A percentile compares a stretch with the other conserved stretches of the same genome.
Evolutionary conservation across 2,888 invertebrate species (phyloP).

Genomic region (Morpho deidamia): DNA sequence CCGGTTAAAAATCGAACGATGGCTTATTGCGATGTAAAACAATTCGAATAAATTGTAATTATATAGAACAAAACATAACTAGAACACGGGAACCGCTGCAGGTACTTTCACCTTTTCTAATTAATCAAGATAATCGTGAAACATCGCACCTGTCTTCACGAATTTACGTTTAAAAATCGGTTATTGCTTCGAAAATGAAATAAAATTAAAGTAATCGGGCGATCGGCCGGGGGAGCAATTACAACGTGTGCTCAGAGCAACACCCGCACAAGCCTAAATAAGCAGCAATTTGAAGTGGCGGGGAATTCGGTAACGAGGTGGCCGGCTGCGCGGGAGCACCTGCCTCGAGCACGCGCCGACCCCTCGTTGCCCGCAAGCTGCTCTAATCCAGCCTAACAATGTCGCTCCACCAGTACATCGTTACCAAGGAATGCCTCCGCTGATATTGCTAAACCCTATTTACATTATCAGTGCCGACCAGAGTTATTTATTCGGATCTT

Average conservation of each 20-base stretch:
- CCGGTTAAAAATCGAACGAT: too few species aligned
- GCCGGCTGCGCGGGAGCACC: constrained; percentile 68
- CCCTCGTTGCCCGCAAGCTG: constrained; percentile 29
- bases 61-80: background rate
- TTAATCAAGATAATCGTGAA: constrained; percentile 17
- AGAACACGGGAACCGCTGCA: background rate
- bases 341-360: constrained; percentile 44
- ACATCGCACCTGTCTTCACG: constrained; percentile 24
- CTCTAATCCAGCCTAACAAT: constrained; percentile 21
- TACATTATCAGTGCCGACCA: too few species aligned
- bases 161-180: constrained; percentile 25
- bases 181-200: constrained; percentile 25
- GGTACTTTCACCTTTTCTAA: constrained; percentile 11
- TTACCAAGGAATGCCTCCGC: constrained; percentile 32
- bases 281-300: constrained; percentile 54
- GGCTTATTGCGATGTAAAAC: too few species aligned
- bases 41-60: too few species aligned
- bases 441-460: constrained; percentile 2
- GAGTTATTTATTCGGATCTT: too few species aligned
- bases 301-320: constrained; percentile 50
- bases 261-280: constrained; percentile 41
- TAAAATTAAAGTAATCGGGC: constrained; percentile 26
- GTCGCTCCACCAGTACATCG: constrained; percentile 23
- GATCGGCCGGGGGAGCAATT: constrained; percentile 24
- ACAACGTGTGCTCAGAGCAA: constrained; percentile 26